Percentiles rank a stretch among this genome's conserved stretches.
phyloP scores from a whole-genome alignment of 2,888 invertebrate species.

The Sisyra terminalis region DNA sequence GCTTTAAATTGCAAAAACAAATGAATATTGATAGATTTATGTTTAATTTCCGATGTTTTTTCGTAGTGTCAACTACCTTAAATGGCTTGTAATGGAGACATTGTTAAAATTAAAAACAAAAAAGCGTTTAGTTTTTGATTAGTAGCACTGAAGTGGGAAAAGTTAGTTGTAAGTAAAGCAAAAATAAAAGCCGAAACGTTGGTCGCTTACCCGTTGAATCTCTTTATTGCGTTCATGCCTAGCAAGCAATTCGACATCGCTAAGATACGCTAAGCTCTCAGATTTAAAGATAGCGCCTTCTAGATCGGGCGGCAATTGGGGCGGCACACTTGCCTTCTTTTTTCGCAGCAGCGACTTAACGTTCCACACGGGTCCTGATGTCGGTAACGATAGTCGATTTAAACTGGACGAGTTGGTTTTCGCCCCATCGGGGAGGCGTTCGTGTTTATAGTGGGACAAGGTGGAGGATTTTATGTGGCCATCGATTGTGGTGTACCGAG shows the following conservation, averaged over 20 bases:
- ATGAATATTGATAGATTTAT: too few relatives aligned
- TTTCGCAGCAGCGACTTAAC: constrained; percentile 23
- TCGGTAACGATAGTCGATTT: constrained; percentile 11
- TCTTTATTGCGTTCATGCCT: constrained; percentile 31
- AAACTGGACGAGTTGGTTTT: background rate
- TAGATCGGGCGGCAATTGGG: constrained; percentile 28
- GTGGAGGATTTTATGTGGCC: constrained; percentile 8
- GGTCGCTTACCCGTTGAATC: constrained; percentile 31
- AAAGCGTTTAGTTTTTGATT: too few relatives aligned
- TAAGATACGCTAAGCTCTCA: constrained; percentile 31
- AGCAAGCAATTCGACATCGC: constrained; percentile 31
- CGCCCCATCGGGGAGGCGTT: constrained; percentile 8
- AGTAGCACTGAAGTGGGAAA: too few relatives aligned
- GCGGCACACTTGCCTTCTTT: constrained; percentile 22
- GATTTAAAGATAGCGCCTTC: constrained; percentile 32
- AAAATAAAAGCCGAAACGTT: background rate
- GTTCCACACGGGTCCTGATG: constrained; percentile 17
- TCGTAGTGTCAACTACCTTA: too few relatives aligned
- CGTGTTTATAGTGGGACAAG: constrained; percentile 6
- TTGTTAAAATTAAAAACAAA: too few relatives aligned
- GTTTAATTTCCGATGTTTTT: too few relatives aligned
- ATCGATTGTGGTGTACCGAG: constrained; percentile 10
- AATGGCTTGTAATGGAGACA: too few relatives aligned
- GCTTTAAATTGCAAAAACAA: too few relatives aligned
- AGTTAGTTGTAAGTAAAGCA: too few relatives aligned